Conservation (phyloP, 2,113 vertebrate genomes). For the Chionodraco myersi region DNA sequence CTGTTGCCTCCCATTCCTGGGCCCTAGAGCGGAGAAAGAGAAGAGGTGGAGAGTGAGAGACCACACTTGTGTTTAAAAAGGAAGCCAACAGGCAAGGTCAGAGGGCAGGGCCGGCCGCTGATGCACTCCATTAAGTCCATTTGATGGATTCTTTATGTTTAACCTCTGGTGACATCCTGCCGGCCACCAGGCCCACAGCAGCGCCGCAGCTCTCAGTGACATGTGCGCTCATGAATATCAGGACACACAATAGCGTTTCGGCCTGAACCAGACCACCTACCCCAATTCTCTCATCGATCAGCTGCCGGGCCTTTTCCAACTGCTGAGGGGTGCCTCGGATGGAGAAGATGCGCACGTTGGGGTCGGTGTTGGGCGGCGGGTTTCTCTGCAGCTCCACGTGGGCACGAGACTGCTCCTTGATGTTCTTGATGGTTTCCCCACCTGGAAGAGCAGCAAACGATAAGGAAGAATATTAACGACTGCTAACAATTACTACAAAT, state of each 20-base stretch:
- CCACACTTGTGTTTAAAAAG: slow-evolving; percentile 81
- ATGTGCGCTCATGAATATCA: slow-evolving; percentile 82
- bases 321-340: slow-evolving; percentile 95
- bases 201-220: slow-evolving; percentile 64
- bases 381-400: slow-evolving; percentile 98
- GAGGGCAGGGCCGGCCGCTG: slow-evolving; percentile 72
- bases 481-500: neutral
- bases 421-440: slow-evolving; percentile 98
- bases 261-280: slow-evolving; percentile 84
- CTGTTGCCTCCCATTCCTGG: slow-evolving; percentile 89
- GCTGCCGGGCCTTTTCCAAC: slow-evolving; percentile 94
- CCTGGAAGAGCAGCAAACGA: slow-evolving; percentile 77
- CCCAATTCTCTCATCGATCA: slow-evolving; percentile 99
- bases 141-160: slow-evolving; percentile 84
- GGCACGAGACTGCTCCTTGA: slow-evolving; percentile 98
- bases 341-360: slow-evolving; percentile 93
- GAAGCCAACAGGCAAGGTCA: slow-evolving; percentile 79
- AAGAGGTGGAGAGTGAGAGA: slow-evolving; percentile 69
- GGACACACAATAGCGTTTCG: slow-evolving; percentile 66
- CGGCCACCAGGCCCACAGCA: slow-evolving; percentile 67
- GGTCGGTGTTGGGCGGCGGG: slow-evolving; percentile 96
- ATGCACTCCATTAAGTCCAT: slow-evolving; percentile 84
- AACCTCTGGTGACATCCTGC: slow-evolving; percentile 81
- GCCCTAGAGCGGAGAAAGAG: slow-evolving; percentile 83
- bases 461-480: neutral